Evolutionary conservation across 2,113 vertebrate genomes (phyloP), one percentile per base, ranked within the genome.

Genomic region (Alosa alosa): DNA sequence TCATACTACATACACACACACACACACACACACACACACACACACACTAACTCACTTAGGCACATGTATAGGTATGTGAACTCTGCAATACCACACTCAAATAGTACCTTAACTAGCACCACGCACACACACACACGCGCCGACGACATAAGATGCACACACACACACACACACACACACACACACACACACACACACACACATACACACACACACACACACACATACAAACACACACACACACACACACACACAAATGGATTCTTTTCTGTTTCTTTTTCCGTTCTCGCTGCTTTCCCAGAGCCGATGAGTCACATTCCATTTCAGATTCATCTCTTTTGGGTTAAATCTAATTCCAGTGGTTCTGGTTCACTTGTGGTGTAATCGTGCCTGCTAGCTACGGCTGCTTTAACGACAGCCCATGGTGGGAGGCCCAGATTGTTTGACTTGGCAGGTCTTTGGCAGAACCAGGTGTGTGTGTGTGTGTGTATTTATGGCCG

Each of bases 381-480:
- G 85, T 90, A 82, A 85, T 60, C 82, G 88, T 91, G 81, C 89
- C 89, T 85, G 36, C 60, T 83, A 85, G 82, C 72, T 60, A 84
- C 31, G 39, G 41, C 57, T 87, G n/a, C 17, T 47, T 82, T 82
- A 75, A 81, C 82, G 72, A 82, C 41, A 86, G 82, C 39, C 60
- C 5, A 91, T 88, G 81, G 25, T 18, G 52, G 49, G 82, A 60
- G 85, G 45, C 10, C 86, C 86, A 89, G 88, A 78, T 89, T 87
- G 89, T 91, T 84, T 89, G 85, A 89, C 83, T 89, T 91, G 86
- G 92, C 86, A 89, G 87, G 85, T 89, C 88, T 55, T 83, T 88
- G 90, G 85, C 88, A 91, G 85, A 46, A 85, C 83, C 85, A 93
- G 86, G 87, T 90, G 86, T 86, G 87, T 84, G 83, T 11, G 68